Percentiles rank a stretch among this genome's conserved stretches.
Conservation (phyloP, 2,113 vertebrate species). For the Tachycineta bicolor region DNA sequence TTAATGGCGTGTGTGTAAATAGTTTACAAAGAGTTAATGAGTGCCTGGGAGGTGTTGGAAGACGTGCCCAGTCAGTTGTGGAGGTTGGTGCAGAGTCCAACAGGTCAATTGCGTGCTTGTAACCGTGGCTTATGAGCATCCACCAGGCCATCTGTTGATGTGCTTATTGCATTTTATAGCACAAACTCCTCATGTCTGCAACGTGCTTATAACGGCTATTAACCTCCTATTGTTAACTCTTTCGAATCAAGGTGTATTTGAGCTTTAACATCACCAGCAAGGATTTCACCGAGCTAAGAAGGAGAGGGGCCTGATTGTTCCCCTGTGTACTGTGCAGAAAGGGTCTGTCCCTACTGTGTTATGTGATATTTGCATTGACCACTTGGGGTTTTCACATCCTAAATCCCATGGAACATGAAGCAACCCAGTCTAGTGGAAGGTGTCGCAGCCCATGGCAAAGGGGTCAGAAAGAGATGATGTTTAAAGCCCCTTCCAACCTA, state of each 20-base stretch:
- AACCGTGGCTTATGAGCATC: conserved; percentile 28
- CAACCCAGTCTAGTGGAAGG: background rate
- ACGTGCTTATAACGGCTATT: background rate
- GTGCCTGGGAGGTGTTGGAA: conserved; percentile 6
- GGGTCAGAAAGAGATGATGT: background rate
- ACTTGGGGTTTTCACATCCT: background rate
- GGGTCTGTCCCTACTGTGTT: background rate
- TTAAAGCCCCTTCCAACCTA: background rate
- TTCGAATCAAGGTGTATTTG: background rate
- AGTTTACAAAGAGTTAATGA: conserved; percentile 47
- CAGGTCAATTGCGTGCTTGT: conserved; percentile 18
- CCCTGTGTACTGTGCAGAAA: background rate
- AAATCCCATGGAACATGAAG: background rate
- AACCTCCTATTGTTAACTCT: background rate
- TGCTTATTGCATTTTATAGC: conserved; percentile 35
- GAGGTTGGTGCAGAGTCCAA: conserved; percentile 39
- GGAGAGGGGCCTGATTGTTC: background rate
- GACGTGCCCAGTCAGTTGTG: background rate
- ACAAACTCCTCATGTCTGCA: background rate
- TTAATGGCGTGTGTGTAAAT: background rate
- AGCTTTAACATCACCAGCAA: background rate
- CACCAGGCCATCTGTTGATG: conserved; percentile 37
- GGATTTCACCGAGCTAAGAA: background rate
- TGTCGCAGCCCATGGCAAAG: background rate
- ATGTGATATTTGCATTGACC: background rate